phyloP scores from a whole-genome alignment of 2,888 invertebrate genomes.

The Phragmatobia fuliginosa region DNA sequence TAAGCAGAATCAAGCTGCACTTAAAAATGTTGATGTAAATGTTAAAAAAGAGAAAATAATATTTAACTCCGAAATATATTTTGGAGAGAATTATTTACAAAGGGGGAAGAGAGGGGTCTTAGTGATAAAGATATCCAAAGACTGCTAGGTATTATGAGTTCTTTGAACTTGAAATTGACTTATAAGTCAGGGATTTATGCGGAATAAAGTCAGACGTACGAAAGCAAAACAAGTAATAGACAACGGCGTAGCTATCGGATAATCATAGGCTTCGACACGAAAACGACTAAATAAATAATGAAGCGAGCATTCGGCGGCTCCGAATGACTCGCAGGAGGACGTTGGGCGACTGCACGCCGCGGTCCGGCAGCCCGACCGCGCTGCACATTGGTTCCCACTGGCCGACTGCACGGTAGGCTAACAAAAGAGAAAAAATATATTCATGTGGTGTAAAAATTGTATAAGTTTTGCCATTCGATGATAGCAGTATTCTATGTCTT shows the following conservation, averaged over 20 bases:
- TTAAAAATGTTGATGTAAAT: conserved; percentile 70
- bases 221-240: conserved; percentile 70
- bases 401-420: conserved; percentile 54
- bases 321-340: conserved; percentile 51
- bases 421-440: conserved; percentile 48
- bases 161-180: conserved; percentile 80
- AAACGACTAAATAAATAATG: conserved; percentile 60
- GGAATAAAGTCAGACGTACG: conserved; percentile 77
- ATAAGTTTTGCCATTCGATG: conserved; percentile 48
- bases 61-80: conserved; percentile 84
- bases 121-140: conserved; percentile 85
- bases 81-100: conserved; percentile 86
- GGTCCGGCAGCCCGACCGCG: conserved; percentile 29
- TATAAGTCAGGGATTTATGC: conserved; percentile 79
- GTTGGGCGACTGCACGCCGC: conserved; percentile 50
- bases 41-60: conserved; percentile 69
- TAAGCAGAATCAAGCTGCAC: conserved; percentile 64
- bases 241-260: conserved; percentile 71
- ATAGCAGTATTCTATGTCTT: conserved; percentile 56
- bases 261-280: conserved; percentile 74
- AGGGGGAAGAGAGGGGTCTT: conserved; percentile 79
- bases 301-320: conserved; percentile 69
- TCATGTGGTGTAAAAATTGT: conserved; percentile 47
- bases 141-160: conserved; percentile 85
- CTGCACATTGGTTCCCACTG: conserved; percentile 12